Base-by-base conservation (phyloP, 30 jellyfish, hydroid and myxozoan species). In the Aurelia aurita complex sp. Pacific region DNA sequence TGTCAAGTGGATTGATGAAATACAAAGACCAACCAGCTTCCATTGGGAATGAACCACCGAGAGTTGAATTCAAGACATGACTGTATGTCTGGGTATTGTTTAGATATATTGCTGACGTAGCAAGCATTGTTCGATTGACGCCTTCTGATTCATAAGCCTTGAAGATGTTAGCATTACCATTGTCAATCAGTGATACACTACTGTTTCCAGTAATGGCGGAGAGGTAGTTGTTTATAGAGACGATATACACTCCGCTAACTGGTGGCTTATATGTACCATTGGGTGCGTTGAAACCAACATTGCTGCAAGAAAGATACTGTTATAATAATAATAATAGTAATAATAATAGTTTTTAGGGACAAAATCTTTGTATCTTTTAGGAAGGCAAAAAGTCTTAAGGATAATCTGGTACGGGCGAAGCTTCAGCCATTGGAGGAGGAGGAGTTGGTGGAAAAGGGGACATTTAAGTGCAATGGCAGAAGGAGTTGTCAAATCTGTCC, bases 221-320 rank as follows among this genome's bases (percentile, higher is more conserved):
- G 57, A 88, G 88, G 85, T 75, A 74, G 82, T 73, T 67, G 85
- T 89, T 89, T 81, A 89, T 52, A 61, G 94, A 79, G 35, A 76
- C 88, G 55, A 89, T 82, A 82, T 89, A 89, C 1, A 89, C 73
- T 3, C 97, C 97, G 43, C 90, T 9, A 5, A 69, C 89, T 18
- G 89, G 89, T 53, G 92, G 89, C 1, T 86, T 79, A 73, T 95
- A 95, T 38, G 88, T 59, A n/a, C 97, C 97, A 63, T 61, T 38
- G 5, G 82, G 80, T 4, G 88, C 94, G 17, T 75, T 67, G 63
- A 85, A 86, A 19, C 98, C 98, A 57, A 81, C 17, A 57, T 92
- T 92, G 92, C 98, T 92, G 79, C 5, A 78, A 77, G 35, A 3
- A 72, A 83, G 29, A 69, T 5, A 14, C 6, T 46, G 11, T 46